These are phyloP conservation scores for Gisinianus flammeolus DNA, from an alignment of 2,888 invertebrate species.

Conservation along the genomic window DNA sequence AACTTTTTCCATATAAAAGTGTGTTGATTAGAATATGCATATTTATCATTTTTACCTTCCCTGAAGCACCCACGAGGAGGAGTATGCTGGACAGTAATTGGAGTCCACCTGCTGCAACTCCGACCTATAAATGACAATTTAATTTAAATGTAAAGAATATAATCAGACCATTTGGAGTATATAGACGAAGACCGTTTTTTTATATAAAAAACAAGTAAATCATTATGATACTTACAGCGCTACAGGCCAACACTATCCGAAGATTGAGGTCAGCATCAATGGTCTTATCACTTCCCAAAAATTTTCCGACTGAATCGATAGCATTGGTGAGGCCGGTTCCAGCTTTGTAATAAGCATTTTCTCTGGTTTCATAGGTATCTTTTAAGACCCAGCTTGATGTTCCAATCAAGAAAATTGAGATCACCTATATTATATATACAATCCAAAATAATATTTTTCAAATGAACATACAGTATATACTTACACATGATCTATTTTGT, in stretches of 20 bases:
- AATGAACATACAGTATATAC: neutral
- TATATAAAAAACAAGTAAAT: too few relatives aligned
- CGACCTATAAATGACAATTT: conserved; percentile 33
- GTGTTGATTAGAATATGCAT: neutral
- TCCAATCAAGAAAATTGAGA: conserved; percentile 48
- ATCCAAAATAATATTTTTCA: neutral
- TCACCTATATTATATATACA: conserved; percentile 39
- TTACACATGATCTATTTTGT: neutral
- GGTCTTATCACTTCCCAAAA: neutral
- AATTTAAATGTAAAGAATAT: neutral
- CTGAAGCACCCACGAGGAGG: conserved; percentile 46
- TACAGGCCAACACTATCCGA: conserved; percentile 4
- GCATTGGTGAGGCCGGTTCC: neutral
- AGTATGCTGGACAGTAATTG: conserved; percentile 51
- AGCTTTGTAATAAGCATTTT: conserved; percentile 19
- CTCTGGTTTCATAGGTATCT: conserved; percentile 44
- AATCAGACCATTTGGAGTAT: neutral
- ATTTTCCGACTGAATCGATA: neutral
- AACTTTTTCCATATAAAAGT: neutral
- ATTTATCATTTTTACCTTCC: conserved; percentile 29
- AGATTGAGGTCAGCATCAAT: neutral
- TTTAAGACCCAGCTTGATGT: conserved; percentile 47
- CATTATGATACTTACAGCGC: neutral
- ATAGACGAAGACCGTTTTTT: too few relatives aligned
- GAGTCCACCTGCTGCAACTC: conserved; percentile 50